Conservation (phyloP, 2,888 invertebrate genomes). For the Dysmachus trigonus region DNA sequence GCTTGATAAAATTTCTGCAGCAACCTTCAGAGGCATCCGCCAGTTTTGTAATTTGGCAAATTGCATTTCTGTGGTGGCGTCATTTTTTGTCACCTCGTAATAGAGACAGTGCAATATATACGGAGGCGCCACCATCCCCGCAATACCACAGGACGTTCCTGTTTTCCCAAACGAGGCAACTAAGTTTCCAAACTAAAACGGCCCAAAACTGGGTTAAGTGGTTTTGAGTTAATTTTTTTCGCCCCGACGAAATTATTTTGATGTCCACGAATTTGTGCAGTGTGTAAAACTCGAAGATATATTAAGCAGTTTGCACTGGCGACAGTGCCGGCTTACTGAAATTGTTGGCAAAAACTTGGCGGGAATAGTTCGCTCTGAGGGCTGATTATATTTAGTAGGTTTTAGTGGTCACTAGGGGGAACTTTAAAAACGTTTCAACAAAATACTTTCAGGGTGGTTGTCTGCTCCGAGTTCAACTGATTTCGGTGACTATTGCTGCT, state of each 20-base stretch:
- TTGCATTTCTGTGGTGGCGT: constrained; percentile 22
- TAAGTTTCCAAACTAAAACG: not conserved
- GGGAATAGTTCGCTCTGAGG: not conserved
- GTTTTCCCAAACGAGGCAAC: constrained; percentile 4
- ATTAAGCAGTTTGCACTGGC: not conserved
- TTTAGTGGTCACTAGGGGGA: not conserved
- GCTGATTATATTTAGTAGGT: not conserved
- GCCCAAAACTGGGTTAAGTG: not conserved
- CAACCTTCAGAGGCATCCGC: not conserved
- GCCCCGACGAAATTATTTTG: not conserved
- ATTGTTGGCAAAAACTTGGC: not conserved
- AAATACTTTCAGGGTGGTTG: not conserved
- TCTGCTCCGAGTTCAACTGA: not conserved
- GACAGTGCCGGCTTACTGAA: not conserved
- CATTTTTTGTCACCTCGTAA: constrained; percentile 16
- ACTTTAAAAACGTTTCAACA: not conserved
- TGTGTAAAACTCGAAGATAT: not conserved
- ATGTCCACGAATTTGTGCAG: not conserved
- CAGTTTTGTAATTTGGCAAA: constrained; percentile 26
- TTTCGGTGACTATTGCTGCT: not conserved
- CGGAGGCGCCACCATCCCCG: not conserved
- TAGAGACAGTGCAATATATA: constrained; percentile 8
- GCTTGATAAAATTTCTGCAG: constrained; percentile 6
- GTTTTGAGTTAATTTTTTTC: constrained; percentile 6
- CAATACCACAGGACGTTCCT: not conserved